A percentile compares a stretch with the other conserved stretches of the same genome.
These are phyloP conservation scores for Condylostylus longicornis DNA, from an alignment of 1,140 invertebrate genomes.

Conservation along the genomic window DNA sequence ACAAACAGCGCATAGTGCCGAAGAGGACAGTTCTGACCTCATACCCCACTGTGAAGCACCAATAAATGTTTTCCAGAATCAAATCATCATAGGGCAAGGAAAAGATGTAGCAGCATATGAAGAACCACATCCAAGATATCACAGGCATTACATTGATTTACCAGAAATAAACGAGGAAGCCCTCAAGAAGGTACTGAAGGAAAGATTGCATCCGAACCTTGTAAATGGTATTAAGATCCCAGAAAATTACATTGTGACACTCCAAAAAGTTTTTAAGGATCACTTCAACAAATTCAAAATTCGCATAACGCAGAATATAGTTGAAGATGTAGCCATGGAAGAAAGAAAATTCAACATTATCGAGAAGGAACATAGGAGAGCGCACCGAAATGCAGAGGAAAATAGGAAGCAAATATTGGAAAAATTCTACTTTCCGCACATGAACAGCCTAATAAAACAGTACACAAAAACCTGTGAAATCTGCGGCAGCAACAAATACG, in stretches of 20 bases:
- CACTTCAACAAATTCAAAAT: conserved; percentile 4
- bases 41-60: conserved; percentile 4
- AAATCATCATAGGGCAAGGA: background rate
- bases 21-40: conserved; percentile 1
- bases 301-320: conserved; percentile 6
- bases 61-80: conserved; percentile 4
- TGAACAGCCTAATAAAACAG: conserved; percentile 4
- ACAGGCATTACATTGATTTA: background rate
- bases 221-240: conserved; percentile 7
- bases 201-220: conserved; percentile 2
- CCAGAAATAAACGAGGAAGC: background rate
- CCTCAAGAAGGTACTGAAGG: background rate
- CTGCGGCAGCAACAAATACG: conserved; percentile 6
- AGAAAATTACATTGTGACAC: background rate
- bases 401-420: conserved; percentile 5
- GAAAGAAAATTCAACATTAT: conserved; percentile 2
- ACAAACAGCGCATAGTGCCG: background rate
- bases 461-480: conserved; percentile 4
- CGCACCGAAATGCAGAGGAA: conserved; percentile 4
- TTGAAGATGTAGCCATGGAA: conserved; percentile 3
- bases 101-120: background rate
- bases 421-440: conserved; percentile 7
- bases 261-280: conserved; percentile 5
- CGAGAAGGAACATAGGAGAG: conserved; percentile 5
- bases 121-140: conserved; percentile 2